Base-by-base conservation (phyloP, 2,113 vertebrate species). In the Anhinga anhinga region DNA sequence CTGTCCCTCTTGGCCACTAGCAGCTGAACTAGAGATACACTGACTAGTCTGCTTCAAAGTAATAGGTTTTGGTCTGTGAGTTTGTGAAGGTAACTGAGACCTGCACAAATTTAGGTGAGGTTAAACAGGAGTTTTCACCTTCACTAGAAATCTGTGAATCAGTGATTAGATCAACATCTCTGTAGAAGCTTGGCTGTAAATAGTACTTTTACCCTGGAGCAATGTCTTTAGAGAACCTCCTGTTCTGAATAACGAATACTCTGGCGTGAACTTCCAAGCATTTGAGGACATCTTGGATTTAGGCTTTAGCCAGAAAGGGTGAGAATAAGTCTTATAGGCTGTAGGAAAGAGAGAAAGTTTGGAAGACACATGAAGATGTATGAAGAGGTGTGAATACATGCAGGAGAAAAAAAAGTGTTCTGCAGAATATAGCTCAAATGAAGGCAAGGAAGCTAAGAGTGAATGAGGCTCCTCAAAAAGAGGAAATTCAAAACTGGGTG, bases 161-260 rank as follows among this genome's bases (percentile, higher is more conserved):
- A 38, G 47, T 82, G 81, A 90, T 94, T 82, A 96, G 82, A 94
- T 95, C 52, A 91, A 78, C 42, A 85, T 80, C 73, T 91, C 82
- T 91, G 58, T 78, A 85, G 84, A 69, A 96, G 44, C 62, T 86
- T 96, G 84, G 82, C 89, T 89, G 69, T 78, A 87, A 62, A 50
- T 70, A 81, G n/a, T 27, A 86, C 50, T 69, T 82, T 69, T 92
- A 69, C 53, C 58, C 78, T 77, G 36, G 27, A 69, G 73, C 71
- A 82, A n/a, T 77, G 82, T 77, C 78, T 87, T 93, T 34, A 66
- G 90, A 91, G 71, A 94, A 80, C 85, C 62, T 79, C 45, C 52
- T 47, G 14, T 71, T 96, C 74, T 82, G 84, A 93, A 84, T 79
- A 96, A 86, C 6, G 21, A 96, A 85, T 76, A 22, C 19, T 82